These are phyloP conservation scores for Meda fulgida DNA, from an alignment of 2,797 vertebrate species.

Conservation along the genomic window DNA sequence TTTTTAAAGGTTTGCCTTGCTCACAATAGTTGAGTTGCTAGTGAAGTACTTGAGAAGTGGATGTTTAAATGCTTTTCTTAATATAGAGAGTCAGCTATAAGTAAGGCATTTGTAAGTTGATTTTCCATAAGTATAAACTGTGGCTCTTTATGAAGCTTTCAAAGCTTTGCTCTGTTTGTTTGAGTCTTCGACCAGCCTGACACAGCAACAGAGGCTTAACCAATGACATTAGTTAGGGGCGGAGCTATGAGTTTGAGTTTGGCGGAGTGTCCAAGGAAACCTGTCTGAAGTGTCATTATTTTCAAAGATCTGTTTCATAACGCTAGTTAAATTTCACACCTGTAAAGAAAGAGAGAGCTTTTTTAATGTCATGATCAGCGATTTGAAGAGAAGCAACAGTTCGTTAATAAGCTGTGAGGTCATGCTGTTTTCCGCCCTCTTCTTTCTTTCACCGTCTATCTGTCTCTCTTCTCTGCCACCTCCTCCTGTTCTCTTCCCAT, in stretches of 20 bases:
- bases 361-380: constrained; percentile 3
- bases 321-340: background rate
- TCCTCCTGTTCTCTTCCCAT: constrained; percentile 41
- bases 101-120: background rate
- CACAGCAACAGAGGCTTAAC: background rate
- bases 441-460: constrained; percentile 25
- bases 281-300: background rate
- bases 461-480: constrained; percentile 36
- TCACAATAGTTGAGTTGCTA: background rate
- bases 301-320: background rate
- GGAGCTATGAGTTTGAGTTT: background rate
- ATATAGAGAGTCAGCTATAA: background rate
- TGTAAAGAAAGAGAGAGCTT: background rate
- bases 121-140: background rate
- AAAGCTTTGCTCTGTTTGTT: background rate
- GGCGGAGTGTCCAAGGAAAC: background rate
- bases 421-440: constrained; percentile 13
- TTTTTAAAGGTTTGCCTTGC: background rate
- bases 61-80: background rate
- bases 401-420: constrained; percentile 15
- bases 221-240: background rate
- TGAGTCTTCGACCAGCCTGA: background rate
- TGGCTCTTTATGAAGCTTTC: background rate
- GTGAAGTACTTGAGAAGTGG: background rate
- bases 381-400: constrained; percentile 35